Evolutionary conservation across 1,140 invertebrate species (phyloP).

Genomic region (Leptoteleia sp.): DNA sequence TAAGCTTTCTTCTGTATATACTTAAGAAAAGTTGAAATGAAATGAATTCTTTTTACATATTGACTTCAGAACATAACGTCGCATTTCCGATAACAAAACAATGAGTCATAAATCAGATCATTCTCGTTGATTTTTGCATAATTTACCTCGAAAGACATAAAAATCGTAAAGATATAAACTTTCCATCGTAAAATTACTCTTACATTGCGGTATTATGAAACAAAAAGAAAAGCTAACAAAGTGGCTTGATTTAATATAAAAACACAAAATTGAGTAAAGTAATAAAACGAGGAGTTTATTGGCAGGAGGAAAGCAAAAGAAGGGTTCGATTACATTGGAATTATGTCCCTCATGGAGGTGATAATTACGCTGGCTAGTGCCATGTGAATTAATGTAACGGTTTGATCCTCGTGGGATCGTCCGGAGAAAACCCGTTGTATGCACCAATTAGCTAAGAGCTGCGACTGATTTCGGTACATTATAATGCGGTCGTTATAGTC

Average conservation of each 20-base stretch:
- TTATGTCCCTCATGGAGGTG: constrained; percentile 25
- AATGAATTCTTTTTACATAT: not conserved
- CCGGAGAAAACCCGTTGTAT: constrained; percentile 31
- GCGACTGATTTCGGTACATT: constrained; percentile 38
- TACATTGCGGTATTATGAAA: constrained; percentile 37
- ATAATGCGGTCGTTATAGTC: constrained; percentile 35
- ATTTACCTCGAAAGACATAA: constrained; percentile 20
- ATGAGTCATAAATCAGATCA: constrained; percentile 31
- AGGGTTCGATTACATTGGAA: constrained; percentile 27
- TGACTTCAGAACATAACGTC: not conserved
- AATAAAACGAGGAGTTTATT: constrained; percentile 40
- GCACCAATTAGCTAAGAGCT: constrained; percentile 50
- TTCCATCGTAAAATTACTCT: constrained; percentile 42
- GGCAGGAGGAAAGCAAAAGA: constrained; percentile 1
- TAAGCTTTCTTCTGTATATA: no score
- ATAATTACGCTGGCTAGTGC: constrained; percentile 27
- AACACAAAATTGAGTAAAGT: constrained; percentile 29
- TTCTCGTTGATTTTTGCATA: constrained; percentile 22
- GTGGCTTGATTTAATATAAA: constrained; percentile 25
- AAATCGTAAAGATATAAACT: constrained; percentile 34
- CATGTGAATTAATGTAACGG: constrained; percentile 30
- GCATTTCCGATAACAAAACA: constrained; percentile 20
- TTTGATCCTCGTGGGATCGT: constrained; percentile 18
- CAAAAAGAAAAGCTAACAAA: constrained; percentile 37
- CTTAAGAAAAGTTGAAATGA: no score